These are phyloP conservation scores for Pangasius macronema DNA, from an alignment of 2,797 vertebrate species.

Conservation along the genomic window DNA sequence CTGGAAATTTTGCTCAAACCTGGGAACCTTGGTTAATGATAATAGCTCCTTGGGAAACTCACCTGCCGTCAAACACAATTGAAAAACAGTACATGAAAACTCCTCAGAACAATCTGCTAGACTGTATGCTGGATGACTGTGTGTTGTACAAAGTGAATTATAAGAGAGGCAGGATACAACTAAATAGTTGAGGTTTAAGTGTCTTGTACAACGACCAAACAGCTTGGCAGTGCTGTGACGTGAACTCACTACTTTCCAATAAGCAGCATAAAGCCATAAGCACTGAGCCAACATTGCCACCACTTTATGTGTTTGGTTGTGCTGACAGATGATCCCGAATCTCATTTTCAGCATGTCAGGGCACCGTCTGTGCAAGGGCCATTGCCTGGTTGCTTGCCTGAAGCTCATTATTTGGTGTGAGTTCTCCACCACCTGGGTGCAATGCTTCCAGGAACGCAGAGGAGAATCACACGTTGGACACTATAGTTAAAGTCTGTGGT, in stretches of 20 bases:
- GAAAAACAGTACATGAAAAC: not conserved
- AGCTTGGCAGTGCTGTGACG: not conserved
- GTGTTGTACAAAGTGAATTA: not conserved
- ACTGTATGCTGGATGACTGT: not conserved
- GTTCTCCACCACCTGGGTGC: slow-evolving; percentile 3
- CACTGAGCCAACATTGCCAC: not conserved
- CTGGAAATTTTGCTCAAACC: not conserved
- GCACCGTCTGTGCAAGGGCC: not conserved
- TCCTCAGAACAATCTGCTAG: not conserved
- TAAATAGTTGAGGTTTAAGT: not conserved
- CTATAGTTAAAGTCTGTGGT: not conserved
- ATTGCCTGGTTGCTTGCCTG: not conserved
- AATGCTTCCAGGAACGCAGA: slow-evolving; percentile 7
- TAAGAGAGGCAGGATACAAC: not conserved
- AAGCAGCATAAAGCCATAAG: not conserved
- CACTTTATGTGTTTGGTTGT: not conserved
- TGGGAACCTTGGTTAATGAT: not conserved
- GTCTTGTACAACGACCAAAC: not conserved
- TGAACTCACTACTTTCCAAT: not conserved
- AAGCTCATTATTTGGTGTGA: slow-evolving; percentile 13
- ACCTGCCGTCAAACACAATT: not conserved
- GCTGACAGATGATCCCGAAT: slow-evolving; percentile 5
- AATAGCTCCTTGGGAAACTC: not conserved
- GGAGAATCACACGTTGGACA: not conserved
- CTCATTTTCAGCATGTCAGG: not conserved